Evolutionary conservation across 2,888 invertebrate genomes (phyloP).

Genomic region (Lymantria monacha): DNA sequence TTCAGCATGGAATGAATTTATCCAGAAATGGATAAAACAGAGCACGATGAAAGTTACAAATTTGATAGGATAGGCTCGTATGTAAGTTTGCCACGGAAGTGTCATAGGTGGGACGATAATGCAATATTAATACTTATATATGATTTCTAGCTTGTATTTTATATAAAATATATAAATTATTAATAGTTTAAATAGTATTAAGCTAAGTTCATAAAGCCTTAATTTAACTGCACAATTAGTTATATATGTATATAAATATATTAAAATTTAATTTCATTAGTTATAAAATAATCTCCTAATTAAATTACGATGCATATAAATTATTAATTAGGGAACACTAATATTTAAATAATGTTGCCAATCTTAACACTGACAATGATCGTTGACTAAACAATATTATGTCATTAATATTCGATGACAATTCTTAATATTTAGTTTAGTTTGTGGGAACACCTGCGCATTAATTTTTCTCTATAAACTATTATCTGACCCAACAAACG

Average conservation of each 20-base stretch:
- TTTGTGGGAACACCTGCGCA: too few relatives aligned
- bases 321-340: too few relatives aligned
- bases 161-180: neutral
- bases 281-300: neutral
- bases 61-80: constrained; percentile 68
- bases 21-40: constrained; percentile 56
- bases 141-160: constrained; percentile 20
- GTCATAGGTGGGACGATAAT: constrained; percentile 73
- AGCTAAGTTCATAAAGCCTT: neutral
- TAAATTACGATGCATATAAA: neutral
- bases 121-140: constrained; percentile 63
- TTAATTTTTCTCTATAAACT: too few relatives aligned
- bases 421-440: too few relatives aligned
- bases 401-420: too few relatives aligned
- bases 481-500: too few relatives aligned
- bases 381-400: too few relatives aligned
- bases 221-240: neutral
- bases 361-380: too few relatives aligned
- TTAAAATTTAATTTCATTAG: neutral
- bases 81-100: constrained; percentile 45
- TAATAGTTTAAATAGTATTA: neutral
- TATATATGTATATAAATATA: neutral
- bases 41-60: constrained; percentile 82
- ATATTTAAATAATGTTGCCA: too few relatives aligned
- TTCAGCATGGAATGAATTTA: constrained; percentile 50